phyloP scores from a whole-genome alignment of 1,140 invertebrate genomes.

The Platyura marginata region DNA sequence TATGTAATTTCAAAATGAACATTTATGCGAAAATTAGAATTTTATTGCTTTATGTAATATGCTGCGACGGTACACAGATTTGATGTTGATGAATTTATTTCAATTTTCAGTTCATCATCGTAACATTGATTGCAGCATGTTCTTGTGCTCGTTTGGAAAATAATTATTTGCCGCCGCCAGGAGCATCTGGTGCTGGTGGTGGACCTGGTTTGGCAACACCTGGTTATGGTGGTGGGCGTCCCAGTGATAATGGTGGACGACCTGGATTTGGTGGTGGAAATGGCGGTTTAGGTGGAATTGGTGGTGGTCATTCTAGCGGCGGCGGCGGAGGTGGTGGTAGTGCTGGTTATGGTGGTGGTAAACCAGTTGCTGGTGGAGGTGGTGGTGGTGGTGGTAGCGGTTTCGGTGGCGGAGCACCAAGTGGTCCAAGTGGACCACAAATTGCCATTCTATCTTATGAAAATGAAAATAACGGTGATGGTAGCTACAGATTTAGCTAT shows the following conservation, averaged over 20 bases:
- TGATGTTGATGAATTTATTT: too few species aligned
- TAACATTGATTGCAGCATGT: slow-evolving; percentile 13
- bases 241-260: slow-evolving; percentile 6
- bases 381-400: slow-evolving; percentile 8
- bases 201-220: slow-evolving; percentile 23
- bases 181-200: slow-evolving; percentile 15
- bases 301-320: slow-evolving; percentile 14
- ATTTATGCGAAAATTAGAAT: too few species aligned
- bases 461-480: slow-evolving; percentile 32
- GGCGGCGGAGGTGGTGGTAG: slow-evolving; percentile 17
- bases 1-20: too few species aligned
- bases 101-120: slow-evolving; percentile 17
- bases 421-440: slow-evolving; percentile 12
- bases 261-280: slow-evolving; percentile 5
- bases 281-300: slow-evolving; percentile 5
- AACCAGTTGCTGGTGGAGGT: slow-evolving; percentile 17
- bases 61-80: too few species aligned
- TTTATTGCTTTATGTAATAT: too few species aligned
- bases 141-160: slow-evolving; percentile 23
- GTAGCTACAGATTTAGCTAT: slow-evolving; percentile 30
- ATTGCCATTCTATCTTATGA: slow-evolving; percentile 33
- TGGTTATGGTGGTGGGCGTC: slow-evolving; percentile 7
- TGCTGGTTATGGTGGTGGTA: slow-evolving; percentile 19
- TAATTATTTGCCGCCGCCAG: slow-evolving; percentile 24
- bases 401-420: slow-evolving; percentile 3